phyloP scores from a whole-genome alignment of 92 coral and sea anemone genomes.

The Palythoa caribaeorum region DNA sequence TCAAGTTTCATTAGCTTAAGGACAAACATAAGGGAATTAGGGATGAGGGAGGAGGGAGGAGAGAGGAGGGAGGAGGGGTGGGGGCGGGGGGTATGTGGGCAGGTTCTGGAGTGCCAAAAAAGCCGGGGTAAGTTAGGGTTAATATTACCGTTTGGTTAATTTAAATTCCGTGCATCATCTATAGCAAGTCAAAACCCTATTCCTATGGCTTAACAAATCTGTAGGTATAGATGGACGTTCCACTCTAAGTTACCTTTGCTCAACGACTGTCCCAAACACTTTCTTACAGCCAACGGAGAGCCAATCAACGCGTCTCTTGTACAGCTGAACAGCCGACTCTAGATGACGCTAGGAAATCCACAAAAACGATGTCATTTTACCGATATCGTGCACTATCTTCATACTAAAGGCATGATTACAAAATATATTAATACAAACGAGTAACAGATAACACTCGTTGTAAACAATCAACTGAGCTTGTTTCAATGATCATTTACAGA shows the following conservation, averaged over 20 bases:
- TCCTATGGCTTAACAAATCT: no score
- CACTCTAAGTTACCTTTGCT: conserved; percentile 75
- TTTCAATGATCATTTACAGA: not conserved
- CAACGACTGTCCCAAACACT: conserved; percentile 94
- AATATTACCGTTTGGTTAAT: not conserved
- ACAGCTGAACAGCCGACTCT: conserved; percentile 92
- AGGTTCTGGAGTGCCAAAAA: no score
- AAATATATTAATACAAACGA: not conserved
- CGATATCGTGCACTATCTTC: no score
- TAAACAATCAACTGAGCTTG: not conserved
- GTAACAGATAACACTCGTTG: not conserved
- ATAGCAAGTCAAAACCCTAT: not conserved
- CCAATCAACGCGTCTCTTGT: conserved; percentile 94
- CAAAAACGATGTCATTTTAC: not conserved
- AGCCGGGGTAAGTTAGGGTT: no score
- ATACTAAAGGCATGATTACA: no score
- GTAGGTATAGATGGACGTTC: no score
- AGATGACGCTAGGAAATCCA: conserved; percentile 80
- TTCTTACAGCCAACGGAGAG: conserved; percentile 88
- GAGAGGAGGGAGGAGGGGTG: no score
- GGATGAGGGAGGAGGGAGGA: no score
- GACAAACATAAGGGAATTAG: no score
- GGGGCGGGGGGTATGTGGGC: no score
- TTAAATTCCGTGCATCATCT: not conserved
- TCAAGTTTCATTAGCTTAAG: no score